These are phyloP conservation scores for Crypturellus tataupa DNA, from an alignment of 2,797 vertebrate species.

Conservation along the genomic window DNA sequence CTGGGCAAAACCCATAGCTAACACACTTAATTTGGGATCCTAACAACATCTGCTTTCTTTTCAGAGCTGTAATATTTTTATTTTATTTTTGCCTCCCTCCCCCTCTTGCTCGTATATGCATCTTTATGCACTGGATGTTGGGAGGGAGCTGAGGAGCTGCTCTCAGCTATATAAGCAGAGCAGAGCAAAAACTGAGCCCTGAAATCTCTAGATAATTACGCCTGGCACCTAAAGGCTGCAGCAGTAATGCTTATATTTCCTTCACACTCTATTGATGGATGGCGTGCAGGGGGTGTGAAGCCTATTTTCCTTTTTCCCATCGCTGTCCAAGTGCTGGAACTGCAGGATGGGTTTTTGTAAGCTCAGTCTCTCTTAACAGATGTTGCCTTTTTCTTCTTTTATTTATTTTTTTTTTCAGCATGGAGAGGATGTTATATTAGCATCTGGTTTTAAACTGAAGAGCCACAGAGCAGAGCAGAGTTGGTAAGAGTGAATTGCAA, in stretches of 20 bases:
- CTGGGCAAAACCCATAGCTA: constrained; percentile 1
- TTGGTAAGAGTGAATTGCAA: background rate
- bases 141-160: background rate
- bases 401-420: no score
- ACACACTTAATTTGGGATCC: background rate
- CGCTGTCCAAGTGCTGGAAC: constrained; percentile 58
- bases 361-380: constrained; percentile 54
- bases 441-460: background rate
- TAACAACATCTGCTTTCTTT: constrained; percentile 66
- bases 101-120: background rate
- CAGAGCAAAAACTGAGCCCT: constrained; percentile 28
- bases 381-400: background rate
- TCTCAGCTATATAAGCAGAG: constrained; percentile 2
- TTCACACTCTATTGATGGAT: constrained; percentile 60
- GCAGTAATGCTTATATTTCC: constrained; percentile 57
- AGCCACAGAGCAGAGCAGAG: rapidly evolving
- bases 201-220: constrained; percentile 51
- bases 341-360: constrained; percentile 54
- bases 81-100: background rate
- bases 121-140: background rate
- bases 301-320: constrained; percentile 49
- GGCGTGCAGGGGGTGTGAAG: constrained; percentile 42
- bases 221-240: constrained; percentile 38
- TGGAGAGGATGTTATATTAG: background rate
- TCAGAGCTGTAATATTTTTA: constrained; percentile 23